Evolutionary conservation across 2,888 invertebrate species (phyloP).

Genomic region (Cataglyphis rosenhaueri): DNA sequence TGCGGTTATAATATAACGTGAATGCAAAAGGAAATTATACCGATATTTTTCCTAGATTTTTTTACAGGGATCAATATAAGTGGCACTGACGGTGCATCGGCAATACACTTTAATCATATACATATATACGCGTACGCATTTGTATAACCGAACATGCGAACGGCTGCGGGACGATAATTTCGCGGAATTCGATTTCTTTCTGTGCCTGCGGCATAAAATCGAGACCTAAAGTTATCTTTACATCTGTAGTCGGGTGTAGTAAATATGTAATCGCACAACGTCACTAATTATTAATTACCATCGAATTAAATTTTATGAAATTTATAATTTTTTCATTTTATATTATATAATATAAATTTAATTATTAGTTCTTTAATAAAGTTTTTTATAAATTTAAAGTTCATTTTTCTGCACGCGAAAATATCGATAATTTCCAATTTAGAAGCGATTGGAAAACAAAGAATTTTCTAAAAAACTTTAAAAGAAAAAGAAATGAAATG

Average conservation of each 20-base stretch:
- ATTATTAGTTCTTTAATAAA: not conserved
- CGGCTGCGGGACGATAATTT: constrained; percentile 3
- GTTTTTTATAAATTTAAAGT: not conserved
- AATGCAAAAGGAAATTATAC: not conserved
- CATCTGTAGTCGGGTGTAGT: not conserved
- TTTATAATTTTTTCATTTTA: not conserved
- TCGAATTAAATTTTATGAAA: not conserved
- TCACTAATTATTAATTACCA: not conserved
- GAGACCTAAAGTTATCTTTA: not conserved
- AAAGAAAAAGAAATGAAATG: not conserved
- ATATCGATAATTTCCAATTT: not conserved
- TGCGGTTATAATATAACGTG: not conserved
- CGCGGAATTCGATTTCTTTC: not conserved
- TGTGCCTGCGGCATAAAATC: not conserved
- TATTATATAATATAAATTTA: not conserved
- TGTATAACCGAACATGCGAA: not conserved
- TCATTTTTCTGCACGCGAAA: not conserved
- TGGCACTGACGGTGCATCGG: constrained; percentile 14
- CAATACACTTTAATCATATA: constrained; percentile 4
- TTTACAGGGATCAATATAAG: constrained; percentile 2
- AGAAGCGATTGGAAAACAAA: not conserved
- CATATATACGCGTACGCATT: not conserved
- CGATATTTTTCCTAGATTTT: constrained; percentile 16
- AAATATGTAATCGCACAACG: not conserved
- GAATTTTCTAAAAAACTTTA: not conserved